Evolutionary conservation across 2,797 vertebrate species (phyloP), one percentile per base, ranked within the genome.

Genomic region (Triplophysa bombifrons): DNA sequence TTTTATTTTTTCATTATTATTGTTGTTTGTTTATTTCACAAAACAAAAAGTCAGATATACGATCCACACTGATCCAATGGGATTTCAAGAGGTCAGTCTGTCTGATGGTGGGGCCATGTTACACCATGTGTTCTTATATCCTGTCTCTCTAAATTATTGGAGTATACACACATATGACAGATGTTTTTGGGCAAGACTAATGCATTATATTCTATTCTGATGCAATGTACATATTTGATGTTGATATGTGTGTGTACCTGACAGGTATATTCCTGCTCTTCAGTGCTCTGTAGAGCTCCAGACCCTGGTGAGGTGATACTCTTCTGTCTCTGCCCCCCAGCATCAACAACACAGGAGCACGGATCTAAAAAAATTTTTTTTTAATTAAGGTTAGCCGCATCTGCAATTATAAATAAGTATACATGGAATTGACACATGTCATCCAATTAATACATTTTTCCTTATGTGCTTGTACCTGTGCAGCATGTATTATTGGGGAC

Each of bases 251-350:
- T 46, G 17, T 55, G 6, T 68, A 96, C 95, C 88, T 93, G 66
- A 89, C 86, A 0, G 92, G 91, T 74, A 91, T 92, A 0, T 86
- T 88, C 76, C 91, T 90, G 91, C 94, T 94, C 88, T 91, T 92
- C 86, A 96, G 88, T 0, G 90, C 90, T 77, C 90, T 92, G 77
- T 95, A 95, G 72, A 96, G 92, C 90, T 96, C 95, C 88, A 95
- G 81, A 0, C 94, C 92, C 82, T 96, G 95, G 0, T 87, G 93
- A 46, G 95, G 94, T 65, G 93, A 94, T 83, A 96, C 94, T 1
- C 94, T 88, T 25, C 87, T 88, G 90, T 96, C 95, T 87, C 61
- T 90, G 20, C 84, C 94, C 0, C 95, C 95, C 77, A 95, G 88
- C 12, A 95, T 94, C 81, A 96, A 90, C 80, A 96, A 85, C 83